Conservation (phyloP, 1,140 invertebrate genomes). For the Trichoplusia ni region DNA sequence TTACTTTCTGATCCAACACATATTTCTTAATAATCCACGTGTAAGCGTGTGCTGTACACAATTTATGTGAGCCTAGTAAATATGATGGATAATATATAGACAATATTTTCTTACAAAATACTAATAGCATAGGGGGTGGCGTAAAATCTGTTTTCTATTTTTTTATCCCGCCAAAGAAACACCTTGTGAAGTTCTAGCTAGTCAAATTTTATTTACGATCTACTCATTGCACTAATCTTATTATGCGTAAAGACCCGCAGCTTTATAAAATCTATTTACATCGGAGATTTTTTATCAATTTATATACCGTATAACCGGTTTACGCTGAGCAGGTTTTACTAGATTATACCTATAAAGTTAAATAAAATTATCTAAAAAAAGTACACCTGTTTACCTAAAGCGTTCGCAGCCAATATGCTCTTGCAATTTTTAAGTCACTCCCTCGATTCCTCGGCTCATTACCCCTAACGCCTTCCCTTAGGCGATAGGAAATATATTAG, state of each 20-base stretch:
- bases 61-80: neutral
- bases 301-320: too few relatives aligned
- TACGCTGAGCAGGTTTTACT: too few relatives aligned
- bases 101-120: too few relatives aligned
- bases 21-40: neutral
- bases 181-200: neutral
- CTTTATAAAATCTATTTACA: too few relatives aligned
- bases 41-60: neutral
- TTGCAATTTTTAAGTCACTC: constrained; percentile 51
- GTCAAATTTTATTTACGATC: too few relatives aligned
- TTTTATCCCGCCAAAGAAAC: neutral
- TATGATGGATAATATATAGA: too few relatives aligned
- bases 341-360: too few relatives aligned
- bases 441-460: constrained; percentile 61
- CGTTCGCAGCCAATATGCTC: constrained; percentile 40
- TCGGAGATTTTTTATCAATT: too few relatives aligned
- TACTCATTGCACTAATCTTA: too few relatives aligned
- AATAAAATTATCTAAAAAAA: constrained; percentile 7
- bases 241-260: too few relatives aligned
- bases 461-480: constrained; percentile 45
- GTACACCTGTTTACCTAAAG: constrained; percentile 26
- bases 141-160: too few relatives aligned
- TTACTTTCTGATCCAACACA: neutral
- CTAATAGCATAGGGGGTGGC: too few relatives aligned
- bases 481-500: constrained; percentile 64